Conservation (phyloP, 2,797 vertebrate species). For the Xenentodon cancila region DNA sequence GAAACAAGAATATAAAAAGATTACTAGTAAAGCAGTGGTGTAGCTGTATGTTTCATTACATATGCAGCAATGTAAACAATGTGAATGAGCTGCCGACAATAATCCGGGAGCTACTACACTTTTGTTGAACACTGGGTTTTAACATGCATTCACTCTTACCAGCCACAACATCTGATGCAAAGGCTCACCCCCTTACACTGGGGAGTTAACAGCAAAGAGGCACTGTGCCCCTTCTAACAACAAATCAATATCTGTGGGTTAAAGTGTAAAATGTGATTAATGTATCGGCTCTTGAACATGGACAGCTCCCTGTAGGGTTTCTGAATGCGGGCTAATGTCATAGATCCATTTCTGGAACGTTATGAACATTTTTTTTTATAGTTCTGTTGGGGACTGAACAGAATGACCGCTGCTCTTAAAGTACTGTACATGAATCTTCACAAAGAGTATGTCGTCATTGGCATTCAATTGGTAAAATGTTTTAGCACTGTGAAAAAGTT, state of each 20-base stretch:
- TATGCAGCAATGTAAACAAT: neutral
- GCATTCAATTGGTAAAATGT: constrained; percentile 53
- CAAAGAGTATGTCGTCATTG: constrained; percentile 48
- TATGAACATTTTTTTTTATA: constrained; percentile 64
- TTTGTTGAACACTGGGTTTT: constrained; percentile 12
- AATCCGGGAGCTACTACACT: constrained; percentile 34
- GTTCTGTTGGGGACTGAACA: constrained; percentile 48
- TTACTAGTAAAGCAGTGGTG: too few relatives aligned
- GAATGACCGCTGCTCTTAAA: constrained; percentile 55
- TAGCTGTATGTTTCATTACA: too few relatives aligned
- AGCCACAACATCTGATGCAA: constrained; percentile 25
- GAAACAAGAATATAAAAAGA: too few relatives aligned
- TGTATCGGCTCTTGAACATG: constrained; percentile 47
- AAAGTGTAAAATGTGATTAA: constrained; percentile 72
- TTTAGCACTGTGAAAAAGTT: constrained; percentile 50
- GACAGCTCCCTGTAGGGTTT: constrained; percentile 55
- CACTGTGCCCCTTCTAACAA: constrained; percentile 36
- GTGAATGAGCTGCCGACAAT: constrained; percentile 10
- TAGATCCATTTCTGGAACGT: constrained; percentile 63
- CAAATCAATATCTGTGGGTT: constrained; percentile 65
- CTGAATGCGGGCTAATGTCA: constrained; percentile 67
- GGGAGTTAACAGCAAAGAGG: constrained; percentile 25
- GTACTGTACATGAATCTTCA: constrained; percentile 70
- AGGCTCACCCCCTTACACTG: constrained; percentile 27
- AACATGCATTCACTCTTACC: constrained; percentile 13